Evolutionary conservation across 2,888 invertebrate species (phyloP), one percentile per base, ranked within the genome.

Genomic region (Torymus tubicola): DNA sequence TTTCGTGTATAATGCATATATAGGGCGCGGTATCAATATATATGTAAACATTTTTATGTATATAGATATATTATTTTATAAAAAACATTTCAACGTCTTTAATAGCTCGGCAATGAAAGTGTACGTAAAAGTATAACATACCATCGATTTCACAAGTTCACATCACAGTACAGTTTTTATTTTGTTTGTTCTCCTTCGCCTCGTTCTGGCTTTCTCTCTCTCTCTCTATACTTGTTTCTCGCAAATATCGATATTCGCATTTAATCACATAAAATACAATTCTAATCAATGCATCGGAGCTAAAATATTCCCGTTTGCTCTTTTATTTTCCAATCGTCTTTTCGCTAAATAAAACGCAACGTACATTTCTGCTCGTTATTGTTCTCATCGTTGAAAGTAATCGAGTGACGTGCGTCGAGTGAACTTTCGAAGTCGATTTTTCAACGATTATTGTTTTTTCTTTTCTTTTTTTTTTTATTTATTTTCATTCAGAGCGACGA

Each of bases 101-200:
- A 77, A 81, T 64, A 73, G 69, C 52, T 75, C 55, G 61, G 58
- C 52, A 70, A 69, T 73, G 14, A 81, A 68, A 63, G n/a, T 73
- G 8, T 72, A 70, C 60, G 14, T 24, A 77, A 80, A 77, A 24
- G 71, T 72, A 73, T 72, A 73, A 53, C 16, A 31, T 67, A 61
- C 42, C 55, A 3, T 68, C 55, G 71, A 72, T 58, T 70, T 76
- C 18, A n/a, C 50, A 76, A 72, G 64, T 73, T 77, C 69, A 68
- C 68, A 53, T 61, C 52, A 71, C 69, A 70, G 58, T 16, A 60
- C 55, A 31, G 21, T 42, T 42, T 13, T n/a, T 64, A 14, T 21
- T 57, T 4, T 58, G 10, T 12, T 61, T 24, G 8, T 31, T 8
- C 42, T 42, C 42, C 8, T 8, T 42, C 8, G 42, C 42, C 42